phyloP scores from a whole-genome alignment of 2,113 vertebrate species.

The Hippocampus zosterae region DNA sequence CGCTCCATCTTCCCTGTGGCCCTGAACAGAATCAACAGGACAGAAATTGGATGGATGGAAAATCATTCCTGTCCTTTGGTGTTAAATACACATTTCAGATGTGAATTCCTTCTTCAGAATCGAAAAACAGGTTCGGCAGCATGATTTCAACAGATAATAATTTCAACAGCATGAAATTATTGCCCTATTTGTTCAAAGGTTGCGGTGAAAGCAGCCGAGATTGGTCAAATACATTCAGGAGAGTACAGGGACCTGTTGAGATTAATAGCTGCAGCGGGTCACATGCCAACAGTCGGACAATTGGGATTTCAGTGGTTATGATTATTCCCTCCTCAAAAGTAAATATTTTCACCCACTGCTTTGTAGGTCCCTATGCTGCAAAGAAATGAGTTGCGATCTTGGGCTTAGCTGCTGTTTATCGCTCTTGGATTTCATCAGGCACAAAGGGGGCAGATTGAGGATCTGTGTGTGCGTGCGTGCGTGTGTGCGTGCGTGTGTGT shows the following conservation, averaged over 20 bases:
- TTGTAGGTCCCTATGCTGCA: slow-evolving; percentile 38
- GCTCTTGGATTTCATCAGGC: slow-evolving; percentile 52
- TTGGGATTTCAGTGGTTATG: slow-evolving; percentile 60
- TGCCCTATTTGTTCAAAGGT: slow-evolving; percentile 39
- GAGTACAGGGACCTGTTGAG: slow-evolving; percentile 49
- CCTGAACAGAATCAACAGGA: too few relatives aligned
- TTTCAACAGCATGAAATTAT: slow-evolving; percentile 27
- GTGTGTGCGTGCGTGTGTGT: slow-evolving; percentile 14
- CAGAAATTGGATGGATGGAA: neutral
- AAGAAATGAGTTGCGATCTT: slow-evolving; percentile 53
- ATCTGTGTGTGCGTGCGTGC: slow-evolving; percentile 9
- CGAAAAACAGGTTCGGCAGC: slow-evolving; percentile 21
- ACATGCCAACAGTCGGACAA: slow-evolving; percentile 55
- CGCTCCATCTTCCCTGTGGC: too few relatives aligned
- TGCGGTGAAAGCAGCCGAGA: slow-evolving; percentile 46
- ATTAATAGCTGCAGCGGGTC: slow-evolving; percentile 59
- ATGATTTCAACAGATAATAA: too few relatives aligned
- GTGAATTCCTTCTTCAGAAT: slow-evolving; percentile 22
- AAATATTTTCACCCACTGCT: slow-evolving; percentile 53
- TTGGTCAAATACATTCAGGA: slow-evolving; percentile 45
- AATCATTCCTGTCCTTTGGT: neutral
- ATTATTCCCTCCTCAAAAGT: slow-evolving; percentile 56
- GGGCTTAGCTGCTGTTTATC: slow-evolving; percentile 49
- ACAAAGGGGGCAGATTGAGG: slow-evolving; percentile 4
- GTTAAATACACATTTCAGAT: slow-evolving; percentile 12